These are phyloP conservation scores for Telenomus remus DNA, from an alignment of 1,140 invertebrate species.

Conservation along the genomic window DNA sequence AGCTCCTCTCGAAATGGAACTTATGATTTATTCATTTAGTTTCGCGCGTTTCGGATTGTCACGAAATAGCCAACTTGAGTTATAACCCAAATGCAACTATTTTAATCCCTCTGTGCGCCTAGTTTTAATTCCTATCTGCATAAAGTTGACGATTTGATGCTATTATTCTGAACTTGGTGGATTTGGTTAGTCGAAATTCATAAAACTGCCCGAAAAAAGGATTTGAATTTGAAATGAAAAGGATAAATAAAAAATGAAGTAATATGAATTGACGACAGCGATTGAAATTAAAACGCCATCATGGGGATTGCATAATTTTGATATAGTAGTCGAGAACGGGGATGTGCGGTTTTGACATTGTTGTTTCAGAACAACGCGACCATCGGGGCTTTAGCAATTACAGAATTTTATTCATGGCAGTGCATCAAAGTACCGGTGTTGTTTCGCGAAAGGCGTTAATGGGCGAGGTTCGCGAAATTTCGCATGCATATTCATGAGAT, in stretches of 20 bases:
- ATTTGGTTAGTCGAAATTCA: no score
- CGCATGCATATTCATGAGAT: conserved; percentile 57
- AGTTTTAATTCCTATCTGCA: no score
- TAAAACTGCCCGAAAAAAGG: no score
- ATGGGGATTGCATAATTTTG: not conserved
- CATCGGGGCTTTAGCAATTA: conserved; percentile 53
- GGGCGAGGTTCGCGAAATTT: conserved; percentile 45
- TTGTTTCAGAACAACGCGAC: conserved; percentile 52
- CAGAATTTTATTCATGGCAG: conserved; percentile 56
- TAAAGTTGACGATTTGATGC: no score
- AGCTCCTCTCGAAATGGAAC: not conserved
- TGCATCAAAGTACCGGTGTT: conserved; percentile 44
- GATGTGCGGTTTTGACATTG: conserved; percentile 23
- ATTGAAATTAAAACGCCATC: no score
- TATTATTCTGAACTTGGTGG: no score
- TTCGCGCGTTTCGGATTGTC: not conserved
- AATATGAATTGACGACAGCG: no score
- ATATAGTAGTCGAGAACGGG: not conserved
- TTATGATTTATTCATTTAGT: not conserved
- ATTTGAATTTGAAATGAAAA: no score
- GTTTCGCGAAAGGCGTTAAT: conserved; percentile 49
- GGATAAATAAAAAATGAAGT: no score
- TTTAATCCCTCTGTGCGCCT: no score
- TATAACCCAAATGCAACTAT: no score
- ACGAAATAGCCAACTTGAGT: no score